A percentile compares a stretch with the other conserved stretches of the same genome.
These are phyloP conservation scores for Enteromius argenteus DNA, from an alignment of 2,797 vertebrate genomes.

Conservation along the genomic window DNA sequence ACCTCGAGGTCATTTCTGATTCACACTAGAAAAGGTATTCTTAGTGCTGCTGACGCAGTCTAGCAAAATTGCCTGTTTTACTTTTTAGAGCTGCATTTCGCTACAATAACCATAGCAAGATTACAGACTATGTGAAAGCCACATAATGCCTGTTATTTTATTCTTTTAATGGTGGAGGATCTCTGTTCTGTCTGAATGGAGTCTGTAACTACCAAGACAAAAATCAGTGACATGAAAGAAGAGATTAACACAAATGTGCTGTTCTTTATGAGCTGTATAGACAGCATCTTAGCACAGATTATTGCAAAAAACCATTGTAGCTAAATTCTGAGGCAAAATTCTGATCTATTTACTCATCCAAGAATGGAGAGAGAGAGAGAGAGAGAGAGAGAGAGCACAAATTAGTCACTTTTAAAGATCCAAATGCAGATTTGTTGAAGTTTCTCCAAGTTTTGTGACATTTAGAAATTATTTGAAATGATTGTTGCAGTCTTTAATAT, in stretches of 20 bases:
- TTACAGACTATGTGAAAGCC: conserved; percentile 35
- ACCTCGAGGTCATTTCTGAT: conserved; percentile 23
- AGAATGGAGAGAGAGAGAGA: background rate
- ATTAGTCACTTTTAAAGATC: background rate
- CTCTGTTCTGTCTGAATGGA: conserved; percentile 9
- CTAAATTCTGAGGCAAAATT: background rate
- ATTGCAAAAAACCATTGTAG: background rate
- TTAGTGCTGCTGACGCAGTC: conserved; percentile 54
- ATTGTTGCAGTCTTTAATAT: background rate
- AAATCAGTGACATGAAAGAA: conserved; percentile 8
- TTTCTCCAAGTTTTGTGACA: background rate
- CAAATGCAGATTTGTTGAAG: background rate
- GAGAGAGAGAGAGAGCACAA: background rate
- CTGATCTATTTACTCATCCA: background rate
- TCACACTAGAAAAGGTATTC: conserved; percentile 30
- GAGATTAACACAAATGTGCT: conserved; percentile 2
- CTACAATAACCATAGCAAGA: conserved; percentile 28
- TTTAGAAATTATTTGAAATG: background rate
- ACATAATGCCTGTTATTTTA: conserved; percentile 13
- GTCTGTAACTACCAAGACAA: background rate
- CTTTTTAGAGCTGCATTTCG: conserved; percentile 31
- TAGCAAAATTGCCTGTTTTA: conserved; percentile 55
- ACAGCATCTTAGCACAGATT: background rate
- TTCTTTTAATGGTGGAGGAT: conserved; percentile 27
- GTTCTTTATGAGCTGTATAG: background rate